phyloP scores from a whole-genome alignment of 2,888 invertebrate genomes.

The Agapostemon virescens region DNA sequence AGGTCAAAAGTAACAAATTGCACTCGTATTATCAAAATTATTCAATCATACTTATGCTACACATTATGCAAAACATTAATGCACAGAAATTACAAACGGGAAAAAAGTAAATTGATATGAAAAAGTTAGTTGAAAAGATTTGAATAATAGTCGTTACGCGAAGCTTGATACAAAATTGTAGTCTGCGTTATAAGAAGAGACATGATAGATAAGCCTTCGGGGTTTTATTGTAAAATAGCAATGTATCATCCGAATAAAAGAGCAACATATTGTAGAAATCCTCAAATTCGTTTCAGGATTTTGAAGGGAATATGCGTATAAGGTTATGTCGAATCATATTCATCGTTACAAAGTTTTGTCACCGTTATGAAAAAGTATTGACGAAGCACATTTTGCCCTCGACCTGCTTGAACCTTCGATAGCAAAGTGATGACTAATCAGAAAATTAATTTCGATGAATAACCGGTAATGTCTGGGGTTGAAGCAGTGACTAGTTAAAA shows the following conservation, averaged over 20 bases:
- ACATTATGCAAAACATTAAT: neutral
- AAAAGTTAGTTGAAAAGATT: neutral
- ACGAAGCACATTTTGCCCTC: conserved; percentile 11
- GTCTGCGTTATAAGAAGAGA: neutral
- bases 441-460: conserved; percentile 15
- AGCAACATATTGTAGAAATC: neutral
- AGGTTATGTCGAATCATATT: neutral
- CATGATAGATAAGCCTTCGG: neutral
- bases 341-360: neutral
- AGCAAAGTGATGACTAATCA: conserved; percentile 9
- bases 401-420: conserved; percentile 7
- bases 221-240: neutral
- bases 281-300: neutral
- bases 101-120: neutral
- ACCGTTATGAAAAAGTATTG: conserved; percentile 1
- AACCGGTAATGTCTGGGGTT: neutral
- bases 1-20: neutral
- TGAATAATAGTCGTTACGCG: neutral
- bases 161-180: neutral
- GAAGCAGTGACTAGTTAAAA: neutral
- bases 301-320: neutral
- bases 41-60: neutral
- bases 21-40: neutral
- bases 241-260: neutral
- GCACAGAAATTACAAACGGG: neutral